A percentile compares a stretch with the other conserved stretches of the same genome.
Evolutionary conservation across 2,888 invertebrate genomes (phyloP).

Genomic region (Cancer borealis): DNA sequence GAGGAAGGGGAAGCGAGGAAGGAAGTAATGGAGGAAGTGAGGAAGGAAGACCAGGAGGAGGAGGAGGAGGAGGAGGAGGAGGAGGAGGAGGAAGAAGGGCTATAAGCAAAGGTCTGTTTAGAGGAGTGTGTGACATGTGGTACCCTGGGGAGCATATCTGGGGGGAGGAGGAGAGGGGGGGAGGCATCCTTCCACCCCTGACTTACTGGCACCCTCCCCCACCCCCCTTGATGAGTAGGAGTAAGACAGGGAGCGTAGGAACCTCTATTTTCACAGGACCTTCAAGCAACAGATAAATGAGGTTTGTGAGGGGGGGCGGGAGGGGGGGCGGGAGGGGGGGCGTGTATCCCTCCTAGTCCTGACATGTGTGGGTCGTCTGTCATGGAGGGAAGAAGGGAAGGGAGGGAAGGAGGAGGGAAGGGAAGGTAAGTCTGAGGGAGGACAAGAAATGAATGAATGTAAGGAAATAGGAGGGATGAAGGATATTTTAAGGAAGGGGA

Average conservation of each 20-base stretch:
- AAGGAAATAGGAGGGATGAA: not conserved
- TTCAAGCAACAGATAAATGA: not conserved
- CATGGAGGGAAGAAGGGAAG: not conserved
- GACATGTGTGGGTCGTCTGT: not conserved
- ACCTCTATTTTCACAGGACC: not conserved
- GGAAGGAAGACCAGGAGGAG: not conserved
- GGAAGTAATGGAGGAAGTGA: not conserved
- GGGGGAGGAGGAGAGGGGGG: no score
- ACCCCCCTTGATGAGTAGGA: not conserved
- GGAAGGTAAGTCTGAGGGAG: not conserved
- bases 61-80: conserved; percentile 31
- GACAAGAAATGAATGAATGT: not conserved
- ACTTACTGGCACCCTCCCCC: not conserved
- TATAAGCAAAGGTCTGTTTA: not conserved
- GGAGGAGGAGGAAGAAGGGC: not conserved
- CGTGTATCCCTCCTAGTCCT: no score
- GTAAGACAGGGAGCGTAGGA: not conserved
- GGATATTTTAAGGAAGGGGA: not conserved
- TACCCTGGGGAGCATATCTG: not conserved
- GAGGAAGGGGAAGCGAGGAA: not conserved
- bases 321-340: no score
- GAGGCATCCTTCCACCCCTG: not conserved
- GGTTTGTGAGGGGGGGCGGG: no score
- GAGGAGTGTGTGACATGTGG: not conserved
- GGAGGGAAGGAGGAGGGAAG: not conserved